Conservation (phyloP, 1,140 invertebrate species). For the Neelides sp. region DNA sequence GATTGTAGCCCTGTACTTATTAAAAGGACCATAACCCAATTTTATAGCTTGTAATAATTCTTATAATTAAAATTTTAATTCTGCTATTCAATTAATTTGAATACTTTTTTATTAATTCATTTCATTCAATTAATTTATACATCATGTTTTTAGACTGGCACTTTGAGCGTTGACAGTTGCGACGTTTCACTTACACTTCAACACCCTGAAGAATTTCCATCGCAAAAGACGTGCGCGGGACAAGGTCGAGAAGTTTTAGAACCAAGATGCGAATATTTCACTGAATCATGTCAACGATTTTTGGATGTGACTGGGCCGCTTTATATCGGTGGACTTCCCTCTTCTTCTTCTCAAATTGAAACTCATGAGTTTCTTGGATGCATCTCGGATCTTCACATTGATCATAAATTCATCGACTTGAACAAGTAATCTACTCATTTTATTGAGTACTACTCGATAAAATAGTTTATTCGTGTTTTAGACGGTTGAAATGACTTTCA, state of each 20-base stretch:
- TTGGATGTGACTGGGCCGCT: conserved; percentile 89
- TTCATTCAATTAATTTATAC: too few relatives aligned
- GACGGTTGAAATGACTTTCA: conserved; percentile 2
- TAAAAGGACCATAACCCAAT: too few relatives aligned
- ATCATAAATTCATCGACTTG: conserved; percentile 75
- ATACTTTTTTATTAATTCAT: conserved; percentile 7
- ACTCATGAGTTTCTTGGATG: conserved; percentile 81
- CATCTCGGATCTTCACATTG: conserved; percentile 76
- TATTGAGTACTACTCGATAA: conserved; percentile 12
- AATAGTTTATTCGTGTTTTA: conserved; percentile 1
- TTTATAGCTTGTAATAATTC: too few relatives aligned
- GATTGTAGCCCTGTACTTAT: too few relatives aligned
- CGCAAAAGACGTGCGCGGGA: conserved; percentile 72
- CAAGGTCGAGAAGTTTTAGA: conserved; percentile 50
- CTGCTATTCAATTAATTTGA: conserved; percentile 5
- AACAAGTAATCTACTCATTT: conserved; percentile 47
- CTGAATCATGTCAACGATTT: conserved; percentile 87
- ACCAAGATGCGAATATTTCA: conserved; percentile 55
- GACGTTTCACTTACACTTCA: conserved; percentile 70
- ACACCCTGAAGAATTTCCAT: conserved; percentile 56
- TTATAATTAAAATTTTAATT: conserved; percentile 1
- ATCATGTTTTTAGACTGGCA: conserved; percentile 55
- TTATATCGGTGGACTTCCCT: conserved; percentile 84
- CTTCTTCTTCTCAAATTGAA: conserved; percentile 56
- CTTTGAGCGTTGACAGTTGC: conserved; percentile 77